These are phyloP conservation scores for Eutolmus rufibarbis DNA, from an alignment of 2,888 invertebrate species.

Conservation along the genomic window DNA sequence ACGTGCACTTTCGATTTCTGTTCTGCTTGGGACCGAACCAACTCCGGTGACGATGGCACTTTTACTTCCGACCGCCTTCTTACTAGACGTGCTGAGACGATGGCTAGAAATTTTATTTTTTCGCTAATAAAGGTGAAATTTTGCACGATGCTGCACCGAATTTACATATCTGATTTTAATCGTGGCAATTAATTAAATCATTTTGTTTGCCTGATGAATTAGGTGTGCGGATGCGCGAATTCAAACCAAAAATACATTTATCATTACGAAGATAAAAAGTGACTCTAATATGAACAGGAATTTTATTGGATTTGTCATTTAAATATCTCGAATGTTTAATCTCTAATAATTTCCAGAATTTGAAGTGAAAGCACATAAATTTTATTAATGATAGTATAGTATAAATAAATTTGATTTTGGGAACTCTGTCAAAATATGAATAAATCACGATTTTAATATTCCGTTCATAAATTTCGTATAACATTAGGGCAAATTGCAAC, in stretches of 20 bases:
- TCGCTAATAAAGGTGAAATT: not conserved
- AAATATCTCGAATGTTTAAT: not conserved
- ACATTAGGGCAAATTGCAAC: not conserved
- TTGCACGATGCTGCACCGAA: not conserved
- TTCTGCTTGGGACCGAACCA: not conserved
- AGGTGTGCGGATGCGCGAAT: not conserved
- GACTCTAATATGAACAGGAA: not conserved
- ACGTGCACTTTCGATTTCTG: conserved; percentile 14
- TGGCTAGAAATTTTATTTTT: not conserved
- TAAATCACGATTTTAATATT: not conserved
- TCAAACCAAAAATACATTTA: not conserved
- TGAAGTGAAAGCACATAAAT: not conserved
- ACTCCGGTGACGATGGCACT: not conserved
- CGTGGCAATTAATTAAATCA: not conserved
- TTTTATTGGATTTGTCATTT: not conserved
- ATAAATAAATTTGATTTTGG: not conserved
- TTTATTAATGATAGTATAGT: not conserved
- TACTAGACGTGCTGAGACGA: not conserved
- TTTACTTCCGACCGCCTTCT: not conserved
- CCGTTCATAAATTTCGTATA: not conserved
- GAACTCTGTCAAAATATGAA: not conserved
- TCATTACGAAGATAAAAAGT: not conserved
- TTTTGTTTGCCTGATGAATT: not conserved
- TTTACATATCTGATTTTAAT: not conserved
- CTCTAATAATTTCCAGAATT: not conserved